phyloP scores from a whole-genome alignment of 2,888 invertebrate genomes.

The Mongoloraphidia duomilia region DNA sequence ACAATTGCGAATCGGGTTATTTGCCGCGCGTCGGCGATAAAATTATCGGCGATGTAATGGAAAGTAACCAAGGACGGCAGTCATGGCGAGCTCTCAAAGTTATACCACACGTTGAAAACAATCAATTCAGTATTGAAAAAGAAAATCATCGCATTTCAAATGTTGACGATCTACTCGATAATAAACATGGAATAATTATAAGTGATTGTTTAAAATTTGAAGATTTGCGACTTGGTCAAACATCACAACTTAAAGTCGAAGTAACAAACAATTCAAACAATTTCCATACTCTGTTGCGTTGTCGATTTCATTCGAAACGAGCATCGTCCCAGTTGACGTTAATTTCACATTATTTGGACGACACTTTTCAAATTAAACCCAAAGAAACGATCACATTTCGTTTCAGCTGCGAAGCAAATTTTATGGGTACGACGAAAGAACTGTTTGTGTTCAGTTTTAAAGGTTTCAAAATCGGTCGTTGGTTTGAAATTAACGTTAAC shows the following conservation, averaged over 20 bases:
- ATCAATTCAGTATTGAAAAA: slow-evolving; percentile 5
- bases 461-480: slow-evolving; percentile 44
- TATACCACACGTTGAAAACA: slow-evolving; percentile 19
- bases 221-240: slow-evolving; percentile 27
- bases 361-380: slow-evolving; percentile 29
- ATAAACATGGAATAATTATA: slow-evolving; percentile 38
- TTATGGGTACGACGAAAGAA: slow-evolving; percentile 46
- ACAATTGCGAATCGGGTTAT: slow-evolving; percentile 36
- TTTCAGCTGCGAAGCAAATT: slow-evolving; percentile 40
- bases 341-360: slow-evolving; percentile 26
- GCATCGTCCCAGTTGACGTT: slow-evolving; percentile 37
- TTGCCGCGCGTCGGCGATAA: slow-evolving; percentile 43
- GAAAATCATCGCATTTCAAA: slow-evolving; percentile 7
- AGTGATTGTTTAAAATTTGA: slow-evolving; percentile 30
- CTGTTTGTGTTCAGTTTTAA: slow-evolving; percentile 43
- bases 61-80: slow-evolving; percentile 47
- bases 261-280: slow-evolving; percentile 31
- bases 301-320: slow-evolving; percentile 36
- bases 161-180: slow-evolving; percentile 21
- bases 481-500: slow-evolving; percentile 37
- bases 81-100: slow-evolving; percentile 45
- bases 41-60: slow-evolving; percentile 53
- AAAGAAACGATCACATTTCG: slow-evolving; percentile 29
- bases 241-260: slow-evolving; percentile 30
- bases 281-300: slow-evolving; percentile 31